Evolutionary conservation across 2,113 vertebrate species (phyloP), one percentile per base, ranked within the genome.

Genomic region (Oncorhynchus mykiss): DNA sequence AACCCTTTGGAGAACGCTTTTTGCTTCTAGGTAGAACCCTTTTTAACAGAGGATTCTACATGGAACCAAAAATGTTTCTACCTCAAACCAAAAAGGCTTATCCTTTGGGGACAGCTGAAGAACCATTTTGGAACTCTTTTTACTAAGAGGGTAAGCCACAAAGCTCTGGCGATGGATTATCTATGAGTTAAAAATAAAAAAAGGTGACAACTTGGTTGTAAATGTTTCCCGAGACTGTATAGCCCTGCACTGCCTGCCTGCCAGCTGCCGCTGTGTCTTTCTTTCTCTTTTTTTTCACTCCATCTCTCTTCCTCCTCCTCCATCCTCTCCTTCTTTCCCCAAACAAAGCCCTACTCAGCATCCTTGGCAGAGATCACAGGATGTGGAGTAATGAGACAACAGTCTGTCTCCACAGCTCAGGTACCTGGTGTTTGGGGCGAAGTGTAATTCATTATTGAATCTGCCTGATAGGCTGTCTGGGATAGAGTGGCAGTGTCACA

Each of bases 401-500:
- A 6, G 25, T 80, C 86, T 39, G 31, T 76, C 87, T 85, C 80
- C 80, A 78, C 79, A 85, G 69, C 80, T 85, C 82, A 70, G 83
- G 83, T 91, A 88, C 88, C 85, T 91, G 82, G 81, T 77, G 84
- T 80, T 85, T 84, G 82, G 75, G 39, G 39, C 82, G 74, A 87
- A 81, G 82, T 89, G 87, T 91, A 88, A 93, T 92, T 92, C 88
- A 93, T 91, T 91, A 91, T 85, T 20, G 31, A 87, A 76, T 4
- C 27, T 78, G 67, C 85, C 78, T 81, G 14, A 71, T 77, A 80
- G 80, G 69, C 78, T 31, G 76, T 62, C 84, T 66, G n/a, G 80
- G 45, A 14, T 20, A 29, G 67, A 69, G 20, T 69, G 67, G 45
- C 67, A 45, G 18, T 13, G 67, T 69, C 67, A 69, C 18, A 34